Conservation (phyloP, 2,113 vertebrate genomes). For the Serilophus lunatus region DNA sequence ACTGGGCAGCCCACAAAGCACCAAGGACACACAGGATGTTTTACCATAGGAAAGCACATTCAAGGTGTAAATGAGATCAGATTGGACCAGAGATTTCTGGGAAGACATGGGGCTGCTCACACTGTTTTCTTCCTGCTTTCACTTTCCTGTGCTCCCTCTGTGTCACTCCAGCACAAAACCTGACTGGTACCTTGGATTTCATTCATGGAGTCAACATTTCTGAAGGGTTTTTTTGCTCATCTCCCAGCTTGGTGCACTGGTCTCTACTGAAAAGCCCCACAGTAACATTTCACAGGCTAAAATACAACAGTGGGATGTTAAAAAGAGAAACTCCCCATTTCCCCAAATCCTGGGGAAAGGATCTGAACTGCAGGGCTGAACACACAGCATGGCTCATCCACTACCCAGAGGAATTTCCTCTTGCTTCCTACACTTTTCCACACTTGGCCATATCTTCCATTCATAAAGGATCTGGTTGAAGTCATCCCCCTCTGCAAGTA, state of each 20-base stretch:
- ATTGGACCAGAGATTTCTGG: neutral
- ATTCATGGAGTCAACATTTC: fast-evolving
- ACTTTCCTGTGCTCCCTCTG: neutral
- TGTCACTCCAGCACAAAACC: neutral
- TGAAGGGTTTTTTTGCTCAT: neutral
- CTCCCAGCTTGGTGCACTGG: neutral
- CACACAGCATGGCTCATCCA: neutral
- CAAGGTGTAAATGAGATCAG: neutral
- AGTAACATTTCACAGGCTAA: neutral
- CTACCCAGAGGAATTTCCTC: neutral
- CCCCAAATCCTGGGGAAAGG: neutral
- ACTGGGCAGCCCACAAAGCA: neutral
- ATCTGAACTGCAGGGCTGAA: neutral
- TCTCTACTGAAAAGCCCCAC: neutral
- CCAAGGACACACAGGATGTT: neutral
- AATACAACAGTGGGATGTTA: fast-evolving
- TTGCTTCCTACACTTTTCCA: neutral
- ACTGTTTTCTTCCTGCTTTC: neutral
- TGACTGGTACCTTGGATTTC: neutral
- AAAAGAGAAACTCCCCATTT: neutral
- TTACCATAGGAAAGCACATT: neutral
- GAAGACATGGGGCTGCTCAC: neutral
- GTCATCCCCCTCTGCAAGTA: neutral
- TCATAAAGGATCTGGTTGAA: neutral
- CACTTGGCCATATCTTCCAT: neutral